These are phyloP conservation scores for Zaprionus ghesquierei DNA, from an alignment of 1,140 invertebrate genomes.

Conservation along the genomic window DNA sequence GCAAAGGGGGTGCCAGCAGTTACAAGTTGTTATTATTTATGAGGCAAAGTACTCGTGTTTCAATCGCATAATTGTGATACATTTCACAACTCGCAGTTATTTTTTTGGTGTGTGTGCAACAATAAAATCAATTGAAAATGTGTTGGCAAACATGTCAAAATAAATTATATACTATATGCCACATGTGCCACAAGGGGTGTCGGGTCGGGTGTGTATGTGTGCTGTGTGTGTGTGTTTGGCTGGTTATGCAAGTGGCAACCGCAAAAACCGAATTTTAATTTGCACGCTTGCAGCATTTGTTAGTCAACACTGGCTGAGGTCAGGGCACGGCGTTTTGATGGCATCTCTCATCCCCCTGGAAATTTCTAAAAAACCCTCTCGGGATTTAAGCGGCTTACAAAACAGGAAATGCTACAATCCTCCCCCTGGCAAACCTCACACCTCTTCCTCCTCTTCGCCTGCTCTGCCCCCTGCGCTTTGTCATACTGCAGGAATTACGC, in stretches of 20 bases:
- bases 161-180: slow-evolving; percentile 81
- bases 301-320: slow-evolving; percentile 54
- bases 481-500: slow-evolving; percentile 61
- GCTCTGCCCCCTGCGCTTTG: not conserved
- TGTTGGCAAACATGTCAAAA: slow-evolving; percentile 83
- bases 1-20: slow-evolving; percentile 15
- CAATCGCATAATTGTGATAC: slow-evolving; percentile 75
- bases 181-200: slow-evolving; percentile 39
- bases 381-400: slow-evolving; percentile 75
- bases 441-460: not conserved
- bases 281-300: slow-evolving; percentile 78
- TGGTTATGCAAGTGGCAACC: slow-evolving; percentile 79
- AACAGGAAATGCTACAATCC: slow-evolving; percentile 30
- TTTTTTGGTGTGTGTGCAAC: slow-evolving; percentile 54
- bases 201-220: not conserved
- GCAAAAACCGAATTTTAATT: slow-evolving; percentile 82
- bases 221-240: slow-evolving; percentile 19
- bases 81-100: slow-evolving; percentile 67
- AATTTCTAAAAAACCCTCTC: slow-evolving; percentile 25
- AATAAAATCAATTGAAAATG: slow-evolving; percentile 83
- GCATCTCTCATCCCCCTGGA: not conserved
- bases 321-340: not conserved
- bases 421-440: not conserved
- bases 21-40: slow-evolving; percentile 70
- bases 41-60: slow-evolving; percentile 69